A percentile compares a stretch with the other conserved stretches of the same genome.
phyloP scores from a whole-genome alignment of 2,888 invertebrate species.

The Acleris holmiana region DNA sequence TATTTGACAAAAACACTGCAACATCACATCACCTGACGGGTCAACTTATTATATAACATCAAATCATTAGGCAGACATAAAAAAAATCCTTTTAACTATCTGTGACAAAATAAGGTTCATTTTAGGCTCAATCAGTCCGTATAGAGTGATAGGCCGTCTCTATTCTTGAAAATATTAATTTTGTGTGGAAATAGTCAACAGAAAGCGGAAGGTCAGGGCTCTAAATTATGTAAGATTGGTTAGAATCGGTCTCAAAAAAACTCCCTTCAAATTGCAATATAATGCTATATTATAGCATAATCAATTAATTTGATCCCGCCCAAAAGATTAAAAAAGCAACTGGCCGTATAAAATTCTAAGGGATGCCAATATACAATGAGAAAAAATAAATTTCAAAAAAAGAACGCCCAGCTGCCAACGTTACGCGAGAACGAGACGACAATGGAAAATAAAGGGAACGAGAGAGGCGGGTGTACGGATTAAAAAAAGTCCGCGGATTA shows the following conservation, averaged over 20 bases:
- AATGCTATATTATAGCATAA: conserved; percentile 37
- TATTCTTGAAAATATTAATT: not conserved
- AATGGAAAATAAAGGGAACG: conserved; percentile 51
- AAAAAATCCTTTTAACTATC: too few relatives aligned
- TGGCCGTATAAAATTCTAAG: conserved; percentile 72
- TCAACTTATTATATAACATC: too few relatives aligned
- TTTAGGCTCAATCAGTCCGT: too few relatives aligned
- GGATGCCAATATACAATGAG: conserved; percentile 67
- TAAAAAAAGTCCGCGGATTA: conserved; percentile 64
- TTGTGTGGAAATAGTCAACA: conserved; percentile 4
- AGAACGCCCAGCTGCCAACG: conserved; percentile 77
- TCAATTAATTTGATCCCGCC: conserved; percentile 38
- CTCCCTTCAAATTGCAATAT: conserved; percentile 28
- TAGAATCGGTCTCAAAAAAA: conserved; percentile 27
- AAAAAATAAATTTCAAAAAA: conserved; percentile 68
- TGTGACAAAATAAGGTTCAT: too few relatives aligned
- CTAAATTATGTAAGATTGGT: conserved; percentile 25
- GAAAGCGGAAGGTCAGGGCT: not conserved
- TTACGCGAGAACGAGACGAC: conserved; percentile 55
- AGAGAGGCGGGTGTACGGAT: conserved; percentile 51
- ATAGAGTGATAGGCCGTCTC: too few relatives aligned
- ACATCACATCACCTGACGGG: too few relatives aligned
- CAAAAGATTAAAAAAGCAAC: conserved; percentile 75
- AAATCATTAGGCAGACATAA: too few relatives aligned
- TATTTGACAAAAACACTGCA: too few relatives aligned